Evolutionary conservation across 2,888 invertebrate genomes (phyloP).

Genomic region (Pediacus dermestoides): DNA sequence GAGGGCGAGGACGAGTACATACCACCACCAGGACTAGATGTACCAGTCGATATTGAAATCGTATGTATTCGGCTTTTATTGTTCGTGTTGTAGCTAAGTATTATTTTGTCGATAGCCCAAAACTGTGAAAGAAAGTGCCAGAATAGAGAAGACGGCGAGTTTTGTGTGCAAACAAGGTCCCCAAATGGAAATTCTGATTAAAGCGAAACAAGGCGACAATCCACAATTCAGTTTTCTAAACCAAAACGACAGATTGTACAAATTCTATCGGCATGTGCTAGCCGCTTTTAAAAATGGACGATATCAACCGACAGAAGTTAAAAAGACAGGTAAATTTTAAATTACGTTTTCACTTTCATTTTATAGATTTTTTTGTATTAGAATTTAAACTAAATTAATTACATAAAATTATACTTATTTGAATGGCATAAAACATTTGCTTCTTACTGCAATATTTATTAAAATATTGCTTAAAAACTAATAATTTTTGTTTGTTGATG

Average conservation of each 20-base stretch:
- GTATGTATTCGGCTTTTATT: slow-evolving; percentile 50
- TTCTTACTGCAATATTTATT: too few relatives aligned
- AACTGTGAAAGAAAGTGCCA: slow-evolving; percentile 81
- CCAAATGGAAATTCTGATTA: slow-evolving; percentile 98
- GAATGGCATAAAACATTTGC: too few relatives aligned
- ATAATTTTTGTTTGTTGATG: too few relatives aligned
- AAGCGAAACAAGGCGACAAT: slow-evolving; percentile 94
- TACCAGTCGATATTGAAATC: slow-evolving; percentile 71
- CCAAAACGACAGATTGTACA: slow-evolving; percentile 77
- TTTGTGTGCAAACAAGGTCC: slow-evolving; percentile 87
- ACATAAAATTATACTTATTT: too few relatives aligned
- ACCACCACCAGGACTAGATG: slow-evolving; percentile 67
- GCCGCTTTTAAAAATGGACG: slow-evolving; percentile 65
- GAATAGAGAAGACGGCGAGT: slow-evolving; percentile 91
- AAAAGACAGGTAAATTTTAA: slow-evolving; percentile 45
- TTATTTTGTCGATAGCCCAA: slow-evolving; percentile 71
- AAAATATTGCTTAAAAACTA: too few relatives aligned
- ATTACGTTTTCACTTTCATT: too few relatives aligned
- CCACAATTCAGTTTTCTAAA: slow-evolving; percentile 91
- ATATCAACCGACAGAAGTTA: slow-evolving; percentile 47
- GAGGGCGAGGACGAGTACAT: slow-evolving; percentile 74
- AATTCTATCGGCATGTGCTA: slow-evolving; percentile 81
- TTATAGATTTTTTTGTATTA: too few relatives aligned
- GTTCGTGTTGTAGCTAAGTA: not conserved
- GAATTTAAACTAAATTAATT: too few relatives aligned